Conservation (phyloP, 2,113 vertebrate genomes). For the Xenotilapia flavipinnis region DNA sequence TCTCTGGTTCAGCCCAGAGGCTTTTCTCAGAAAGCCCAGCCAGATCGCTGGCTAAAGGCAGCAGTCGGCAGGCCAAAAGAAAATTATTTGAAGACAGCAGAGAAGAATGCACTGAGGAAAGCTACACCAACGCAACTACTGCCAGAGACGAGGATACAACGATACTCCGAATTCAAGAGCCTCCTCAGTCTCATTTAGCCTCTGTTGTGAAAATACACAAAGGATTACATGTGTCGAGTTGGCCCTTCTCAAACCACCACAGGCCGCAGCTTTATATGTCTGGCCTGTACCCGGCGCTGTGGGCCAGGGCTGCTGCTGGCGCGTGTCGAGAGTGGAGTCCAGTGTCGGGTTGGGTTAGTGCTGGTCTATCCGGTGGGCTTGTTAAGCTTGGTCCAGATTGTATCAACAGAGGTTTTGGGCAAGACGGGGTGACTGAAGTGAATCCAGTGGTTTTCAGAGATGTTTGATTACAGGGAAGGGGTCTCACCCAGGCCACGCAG, state of each 20-base stretch:
- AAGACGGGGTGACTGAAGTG: neutral
- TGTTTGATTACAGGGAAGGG: neutral
- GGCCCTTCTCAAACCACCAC: constrained; percentile 12
- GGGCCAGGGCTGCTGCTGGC: constrained; percentile 11
- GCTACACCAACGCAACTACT: neutral
- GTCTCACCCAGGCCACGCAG: neutral
- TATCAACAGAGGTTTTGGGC: constrained; percentile 41
- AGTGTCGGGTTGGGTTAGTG: constrained; percentile 40
- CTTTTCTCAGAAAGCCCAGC: neutral
- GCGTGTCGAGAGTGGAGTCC: neutral
- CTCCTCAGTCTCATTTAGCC: neutral
- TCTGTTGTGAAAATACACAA: constrained; percentile 55
- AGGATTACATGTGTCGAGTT: constrained; percentile 32
- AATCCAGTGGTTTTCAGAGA: neutral
- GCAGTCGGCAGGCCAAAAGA: neutral
- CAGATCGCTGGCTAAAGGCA: neutral
- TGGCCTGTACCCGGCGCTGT: neutral
- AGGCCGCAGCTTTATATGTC: constrained; percentile 12
- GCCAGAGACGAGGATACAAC: neutral
- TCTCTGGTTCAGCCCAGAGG: neutral
- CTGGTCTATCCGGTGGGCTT: constrained; percentile 18
- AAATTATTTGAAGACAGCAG: neutral
- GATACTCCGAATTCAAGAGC: neutral
- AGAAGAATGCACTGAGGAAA: neutral
- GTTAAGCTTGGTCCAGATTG: constrained; percentile 37